Evolutionary conservation across 2,113 vertebrate genomes (phyloP).

Genomic region (Cyanoderma ruficeps): DNA sequence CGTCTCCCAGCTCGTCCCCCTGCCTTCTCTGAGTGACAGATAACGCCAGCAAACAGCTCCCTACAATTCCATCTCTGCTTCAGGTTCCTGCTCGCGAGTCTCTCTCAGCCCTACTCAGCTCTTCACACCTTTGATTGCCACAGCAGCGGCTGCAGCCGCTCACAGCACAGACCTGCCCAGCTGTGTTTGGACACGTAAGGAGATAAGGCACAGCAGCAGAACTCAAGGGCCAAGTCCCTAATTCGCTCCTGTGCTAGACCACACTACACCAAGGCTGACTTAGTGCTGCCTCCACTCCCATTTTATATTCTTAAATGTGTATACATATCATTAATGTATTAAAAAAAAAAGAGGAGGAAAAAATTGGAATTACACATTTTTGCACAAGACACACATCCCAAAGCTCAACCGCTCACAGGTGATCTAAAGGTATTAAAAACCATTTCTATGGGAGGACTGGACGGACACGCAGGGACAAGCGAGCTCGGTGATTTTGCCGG

Average conservation of each 20-base stretch:
- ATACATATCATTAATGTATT: rapidly evolving
- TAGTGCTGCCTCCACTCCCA: neutral
- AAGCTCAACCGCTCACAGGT: neutral
- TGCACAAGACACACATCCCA: neutral
- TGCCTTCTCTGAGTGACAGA: neutral
- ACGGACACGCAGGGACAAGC: rapidly evolving
- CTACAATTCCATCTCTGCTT: neutral
- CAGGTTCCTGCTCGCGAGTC: neutral
- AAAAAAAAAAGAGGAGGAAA: neutral
- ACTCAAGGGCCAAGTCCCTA: neutral
- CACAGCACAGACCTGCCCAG: neutral
- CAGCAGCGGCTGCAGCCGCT: neutral
- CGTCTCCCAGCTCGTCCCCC: neutral
- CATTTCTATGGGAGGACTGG: rapidly evolving
- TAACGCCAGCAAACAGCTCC: neutral
- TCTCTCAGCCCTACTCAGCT: neutral
- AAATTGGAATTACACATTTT: neutral
- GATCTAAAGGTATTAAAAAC: neutral
- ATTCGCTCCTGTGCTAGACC: neutral
- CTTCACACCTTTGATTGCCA: slow-evolving; percentile 16
- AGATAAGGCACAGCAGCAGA: neutral
- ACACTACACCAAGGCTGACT: neutral
- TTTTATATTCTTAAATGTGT: neutral
- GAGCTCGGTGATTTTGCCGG: rapidly evolving
- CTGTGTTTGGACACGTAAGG: neutral